Evolutionary conservation across 2,888 invertebrate species (phyloP), one percentile per base, ranked within the genome.

Genomic region (Apamea sordens): DNA sequence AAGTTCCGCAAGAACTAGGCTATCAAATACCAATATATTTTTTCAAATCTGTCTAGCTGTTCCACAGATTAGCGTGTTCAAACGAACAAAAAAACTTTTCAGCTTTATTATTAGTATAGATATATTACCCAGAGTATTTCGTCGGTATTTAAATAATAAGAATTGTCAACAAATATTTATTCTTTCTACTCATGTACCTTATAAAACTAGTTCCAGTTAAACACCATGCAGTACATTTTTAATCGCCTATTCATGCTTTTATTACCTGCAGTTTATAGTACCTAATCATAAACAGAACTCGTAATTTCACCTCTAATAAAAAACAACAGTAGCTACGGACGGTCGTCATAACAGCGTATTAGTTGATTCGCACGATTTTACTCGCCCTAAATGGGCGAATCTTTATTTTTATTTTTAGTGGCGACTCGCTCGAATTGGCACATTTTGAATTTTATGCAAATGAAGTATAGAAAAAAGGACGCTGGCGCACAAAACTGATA

Each of bases 231-330:
- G 36, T 78, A 77, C 24, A n/a, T 15, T 56, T 70, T 53, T 44
- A 69, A 80, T 44, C 7, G 32, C n/a, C 7, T 44, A n/a, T n/a
- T 79, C 21, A 44, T 21, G 11, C 2, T 44, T 63, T 71, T 81
- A 53, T 53, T 44, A 53, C 32, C 59, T 32, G 28, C 18, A 10
- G 61, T 41, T n/a, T 80, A 80, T 53, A 5, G n/a, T 32, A 32
- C 41, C 10, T 53, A 80, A n/a, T 71, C 32, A 80, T 53, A 44
- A 53, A 72, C 53, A 21, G 36, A 47, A 36, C 47, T 70, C 41
- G 36, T 70, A 56, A 65, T 73, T 41, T 47, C 28, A 61, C 36
- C 44, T 53, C 10, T 53, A 69, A 64, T 76, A 83, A 59, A 75
- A 67, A 70, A 6, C n/a, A 61, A 44, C 32, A 53, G 36, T 21